Percentiles rank a stretch among this genome's conserved stretches.
phyloP scores from a whole-genome alignment of 2,797 vertebrate species.

The Chelmon rostratus region DNA sequence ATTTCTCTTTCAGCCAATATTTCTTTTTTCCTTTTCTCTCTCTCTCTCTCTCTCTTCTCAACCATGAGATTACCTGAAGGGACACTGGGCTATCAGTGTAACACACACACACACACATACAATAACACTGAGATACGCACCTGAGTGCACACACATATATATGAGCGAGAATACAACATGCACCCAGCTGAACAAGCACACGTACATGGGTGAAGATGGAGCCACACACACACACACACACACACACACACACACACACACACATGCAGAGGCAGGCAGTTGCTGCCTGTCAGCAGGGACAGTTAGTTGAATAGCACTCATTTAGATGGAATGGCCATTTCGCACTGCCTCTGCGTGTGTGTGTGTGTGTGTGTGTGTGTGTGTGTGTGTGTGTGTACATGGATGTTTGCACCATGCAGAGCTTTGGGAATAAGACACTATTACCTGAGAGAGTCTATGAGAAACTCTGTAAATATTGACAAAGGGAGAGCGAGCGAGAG shows the following conservation, averaged over 20 bases:
- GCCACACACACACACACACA: neutral
- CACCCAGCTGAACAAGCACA: constrained; percentile 32
- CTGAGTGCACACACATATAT: constrained; percentile 1
- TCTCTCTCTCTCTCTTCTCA: constrained; percentile 62
- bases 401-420: constrained; percentile 31
- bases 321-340: constrained; percentile 72
- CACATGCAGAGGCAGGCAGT: constrained; percentile 31
- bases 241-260: constrained; percentile 14
- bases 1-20: constrained; percentile 45
- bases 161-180: neutral
- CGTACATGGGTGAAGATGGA: constrained; percentile 25
- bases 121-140: neutral
- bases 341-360: constrained; percentile 16
- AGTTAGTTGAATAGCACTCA: constrained; percentile 71
- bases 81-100: constrained; percentile 62
- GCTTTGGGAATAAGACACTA: constrained; percentile 78
- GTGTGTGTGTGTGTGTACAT: constrained; percentile 37
- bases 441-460: constrained; percentile 74
- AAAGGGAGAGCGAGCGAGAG: constrained; percentile 34
- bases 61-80: constrained; percentile 78
- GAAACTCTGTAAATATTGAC: constrained; percentile 81
- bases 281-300: constrained; percentile 61
- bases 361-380: constrained; percentile 37
- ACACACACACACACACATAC: constrained; percentile 21
- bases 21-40: constrained; percentile 40